Evolutionary conservation across 2,888 invertebrate species (phyloP).

Genomic region (Hypselothyrea guttata): DNA sequence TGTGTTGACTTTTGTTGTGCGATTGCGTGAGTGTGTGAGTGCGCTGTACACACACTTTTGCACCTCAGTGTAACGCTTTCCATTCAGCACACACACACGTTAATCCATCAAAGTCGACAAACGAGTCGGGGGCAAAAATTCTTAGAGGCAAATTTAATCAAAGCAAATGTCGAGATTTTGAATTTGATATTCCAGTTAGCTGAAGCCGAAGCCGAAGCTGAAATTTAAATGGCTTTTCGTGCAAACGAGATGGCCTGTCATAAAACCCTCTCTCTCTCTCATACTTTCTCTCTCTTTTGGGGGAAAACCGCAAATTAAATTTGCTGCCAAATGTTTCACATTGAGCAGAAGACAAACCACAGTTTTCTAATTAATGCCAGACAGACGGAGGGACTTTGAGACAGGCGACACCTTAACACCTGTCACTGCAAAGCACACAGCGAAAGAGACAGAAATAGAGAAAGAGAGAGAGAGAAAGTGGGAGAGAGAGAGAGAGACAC

Average conservation of each 20-base stretch:
- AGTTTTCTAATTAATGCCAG: conserved; percentile 54
- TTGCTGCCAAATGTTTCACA: conserved; percentile 46
- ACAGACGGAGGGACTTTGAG: conserved; percentile 21
- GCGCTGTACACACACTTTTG: conserved; percentile 28
- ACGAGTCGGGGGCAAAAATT: neutral
- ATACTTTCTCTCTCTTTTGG: no score
- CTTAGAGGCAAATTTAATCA: conserved; percentile 51
- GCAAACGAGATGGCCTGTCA: neutral
- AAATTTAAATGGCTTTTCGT: conserved; percentile 26
- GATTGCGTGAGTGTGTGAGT: conserved; percentile 7
- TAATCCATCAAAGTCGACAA: conserved; percentile 60
- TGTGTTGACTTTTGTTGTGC: conserved; percentile 57
- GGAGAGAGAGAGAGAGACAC: neutral
- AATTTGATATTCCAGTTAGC: conserved; percentile 23
- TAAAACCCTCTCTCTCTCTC: no score
- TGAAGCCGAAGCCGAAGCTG: no score
- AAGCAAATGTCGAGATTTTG: conserved; percentile 31
- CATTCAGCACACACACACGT: conserved; percentile 31
- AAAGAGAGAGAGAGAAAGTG: conserved; percentile 1
- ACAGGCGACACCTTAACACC: conserved; percentile 55
- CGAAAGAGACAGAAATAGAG: conserved; percentile 2
- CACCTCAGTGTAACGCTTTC: conserved; percentile 40
- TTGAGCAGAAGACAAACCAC: conserved; percentile 38
- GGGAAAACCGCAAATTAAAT: conserved; percentile 52
- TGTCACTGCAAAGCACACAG: conserved; percentile 30